Base-by-base conservation (phyloP, 2,888 invertebrate species). In the Prosopocoilus inquinatus region DNA sequence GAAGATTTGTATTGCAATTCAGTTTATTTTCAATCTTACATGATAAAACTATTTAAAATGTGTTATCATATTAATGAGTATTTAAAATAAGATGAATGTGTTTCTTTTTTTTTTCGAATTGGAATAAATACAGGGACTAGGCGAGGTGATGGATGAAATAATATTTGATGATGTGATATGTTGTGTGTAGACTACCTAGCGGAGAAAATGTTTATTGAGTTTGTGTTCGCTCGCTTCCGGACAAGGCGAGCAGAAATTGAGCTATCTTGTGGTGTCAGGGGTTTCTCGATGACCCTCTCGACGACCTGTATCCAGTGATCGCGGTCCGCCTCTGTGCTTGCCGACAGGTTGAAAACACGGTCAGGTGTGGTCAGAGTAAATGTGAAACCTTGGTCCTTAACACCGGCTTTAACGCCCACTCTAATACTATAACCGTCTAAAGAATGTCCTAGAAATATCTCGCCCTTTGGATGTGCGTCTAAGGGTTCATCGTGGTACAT, bases 401-500 rank as follows among this genome's bases (percentile, higher is more conserved):
- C 87, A 50, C 85, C 86, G 0, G 80, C 78, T 1, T 84, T 82
- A 9, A 85, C 84, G 15, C 88, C 88, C 43, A 86, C 82, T 64
- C 86, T 82, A 34, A 93, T 84, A 57, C 84, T 83, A 74, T 88
- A 94, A 1, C 91, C 90, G 67, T 89, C 89, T 60, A 87, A 82
- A 70, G 82, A 82, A 70, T 89, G 84, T 1, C 90, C 91, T 82
- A 74, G 11, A 71, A 93, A 94, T 65, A 94, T 90, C 80, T 94
- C 94, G 47, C 94, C 94, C 78, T 93, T 94, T 0, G 94, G 92
- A 78, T 90, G 89, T 2, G 94, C 90, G 70, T 92, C 91, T 73
- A 94, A 78, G 1, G 90, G 89, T 69, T 92, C 91, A 70, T 92
- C 90, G 68, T 93, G 91, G 70, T 95, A 95, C 92, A 94, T 94